Base-by-base conservation (phyloP, 2,888 invertebrate genomes). In the Biston betularia region DNA sequence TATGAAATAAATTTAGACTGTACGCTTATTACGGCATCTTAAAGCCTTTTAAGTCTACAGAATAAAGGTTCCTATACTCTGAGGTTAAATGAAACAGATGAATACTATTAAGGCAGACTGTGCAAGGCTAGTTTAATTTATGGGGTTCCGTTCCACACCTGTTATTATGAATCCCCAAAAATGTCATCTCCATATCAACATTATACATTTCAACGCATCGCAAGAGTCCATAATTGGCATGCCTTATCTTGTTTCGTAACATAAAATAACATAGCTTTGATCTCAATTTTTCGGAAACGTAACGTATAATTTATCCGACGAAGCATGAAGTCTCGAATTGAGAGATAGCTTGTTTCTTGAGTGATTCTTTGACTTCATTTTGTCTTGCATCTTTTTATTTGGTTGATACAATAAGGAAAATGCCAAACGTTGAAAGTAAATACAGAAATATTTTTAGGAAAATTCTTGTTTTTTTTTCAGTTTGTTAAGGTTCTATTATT, bases 271-370 rank as follows among this genome's bases (percentile, higher is more conserved):
- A 74, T 71, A 70, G 73, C 70, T 73, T 71, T 73, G 71, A 75
- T 71, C 73, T 73, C 75, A 72, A 81, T 75, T 78, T 79, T 81
- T 79, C 72, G 71, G 67, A 73, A 78, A 80, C 69, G 63, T 69
- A 78, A 77, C 77, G 63, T 77, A 65, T 82, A 79, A 83, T 84
- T 83, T 82, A 72, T 73, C 75, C 73, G 65, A 71, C 75, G 74
- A 72, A 77, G 75, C 78, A 78, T 80, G 78, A 75, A 75, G 75
- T 75, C 46, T 49, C 33, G 58, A 69, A 63, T 70, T 60, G 35
- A 61, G 55, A 60, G 65, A 65, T 46, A 46, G 45, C 45, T 56
- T 59, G 58, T 70, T 78, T 72, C 69, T 69, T 57, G n/a, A 49
- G 70, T 75, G 65, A 61, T 55, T 65, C 35, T 55, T 55, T 60